Evolutionary conservation across 2,113 vertebrate genomes (phyloP), one percentile per base, ranked within the genome.

Genomic region (Pavo muticus): DNA sequence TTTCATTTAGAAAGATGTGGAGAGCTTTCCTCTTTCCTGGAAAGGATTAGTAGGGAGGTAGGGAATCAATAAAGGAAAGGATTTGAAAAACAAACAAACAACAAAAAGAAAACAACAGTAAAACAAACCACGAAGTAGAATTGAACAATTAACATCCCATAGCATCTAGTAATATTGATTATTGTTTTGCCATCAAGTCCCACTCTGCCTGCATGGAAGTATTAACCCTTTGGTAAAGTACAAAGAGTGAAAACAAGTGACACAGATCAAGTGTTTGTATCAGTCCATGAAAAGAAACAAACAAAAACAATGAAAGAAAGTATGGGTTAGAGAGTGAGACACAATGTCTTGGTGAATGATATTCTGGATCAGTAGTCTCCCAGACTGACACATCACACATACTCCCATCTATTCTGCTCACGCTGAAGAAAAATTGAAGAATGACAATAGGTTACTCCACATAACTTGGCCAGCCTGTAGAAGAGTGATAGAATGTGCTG

Each of bases 131-230:
- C 50, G 54, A 93, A 91, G 87, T 72, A 84, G n/a, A 48, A 52
- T 63, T 93, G 52, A 64, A 86, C 95, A 95, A 94, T 94, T 94
- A 97, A 86, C 88, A 94, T 91, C 57, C 69, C 85, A 86, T 83
- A 93, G 93, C 93, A 93, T 95, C 85, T 93, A 94, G 85, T 95
- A 88, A 90, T 96, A 97, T 96, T 95, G 95, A 96, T 95, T 95
- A 83, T 65, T 94, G 47, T 93, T 97, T 91, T 94, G 95, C 57
- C 91, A 88, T 93, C 84, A 85, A 97, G 87, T 94, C 57, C 47
- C 82, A 68, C 68, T 90, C 48, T 69, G 57, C 90, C 78, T 81
- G 78, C 65, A 91, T 2, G 21, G 56, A 95, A 88, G 40, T 87
- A 63, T 95, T 95, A 95, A 95, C 76, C 35, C 94, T 77, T 91